Conservation (phyloP, 2,888 invertebrate genomes). For the Tipula unca region DNA sequence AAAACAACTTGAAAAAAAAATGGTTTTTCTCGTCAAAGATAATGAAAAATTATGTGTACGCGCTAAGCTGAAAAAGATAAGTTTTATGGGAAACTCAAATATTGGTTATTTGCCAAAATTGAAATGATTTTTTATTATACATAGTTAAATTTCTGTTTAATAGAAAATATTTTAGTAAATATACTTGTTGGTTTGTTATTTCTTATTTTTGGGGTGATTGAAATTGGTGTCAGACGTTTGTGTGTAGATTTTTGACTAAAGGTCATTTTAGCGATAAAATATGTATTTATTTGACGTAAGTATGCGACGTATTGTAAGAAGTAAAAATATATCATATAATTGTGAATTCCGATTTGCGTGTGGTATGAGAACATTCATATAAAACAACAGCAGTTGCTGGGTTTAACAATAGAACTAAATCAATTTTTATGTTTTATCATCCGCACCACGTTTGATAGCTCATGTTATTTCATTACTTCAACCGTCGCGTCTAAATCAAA, state of each 20-base stretch:
- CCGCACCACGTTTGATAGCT: too few species aligned
- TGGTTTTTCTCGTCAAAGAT: neutral
- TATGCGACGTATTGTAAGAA: neutral
- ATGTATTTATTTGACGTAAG: neutral
- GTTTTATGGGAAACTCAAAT: neutral
- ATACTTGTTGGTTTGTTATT: neutral
- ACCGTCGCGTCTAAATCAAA: too few species aligned
- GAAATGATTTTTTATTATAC: neutral
- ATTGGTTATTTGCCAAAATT: neutral
- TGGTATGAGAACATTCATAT: neutral
- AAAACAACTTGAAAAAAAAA: neutral
- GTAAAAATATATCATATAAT: neutral
- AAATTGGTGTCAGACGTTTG: neutral
- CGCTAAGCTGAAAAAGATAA: neutral
- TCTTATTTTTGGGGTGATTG: neutral
- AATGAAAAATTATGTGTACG: neutral
- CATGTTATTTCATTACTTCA: too few species aligned
- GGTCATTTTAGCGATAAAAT: neutral
- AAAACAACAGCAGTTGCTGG: neutral
- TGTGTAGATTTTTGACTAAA: neutral
- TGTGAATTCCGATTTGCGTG: neutral
- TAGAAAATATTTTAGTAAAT: neutral
- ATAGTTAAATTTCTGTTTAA: neutral
- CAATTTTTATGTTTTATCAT: too few species aligned
- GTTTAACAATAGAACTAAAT: neutral